Evolutionary conservation across 2,113 vertebrate genomes (phyloP), one percentile per base, ranked within the genome.

Genomic region (Menidia beryllina): DNA sequence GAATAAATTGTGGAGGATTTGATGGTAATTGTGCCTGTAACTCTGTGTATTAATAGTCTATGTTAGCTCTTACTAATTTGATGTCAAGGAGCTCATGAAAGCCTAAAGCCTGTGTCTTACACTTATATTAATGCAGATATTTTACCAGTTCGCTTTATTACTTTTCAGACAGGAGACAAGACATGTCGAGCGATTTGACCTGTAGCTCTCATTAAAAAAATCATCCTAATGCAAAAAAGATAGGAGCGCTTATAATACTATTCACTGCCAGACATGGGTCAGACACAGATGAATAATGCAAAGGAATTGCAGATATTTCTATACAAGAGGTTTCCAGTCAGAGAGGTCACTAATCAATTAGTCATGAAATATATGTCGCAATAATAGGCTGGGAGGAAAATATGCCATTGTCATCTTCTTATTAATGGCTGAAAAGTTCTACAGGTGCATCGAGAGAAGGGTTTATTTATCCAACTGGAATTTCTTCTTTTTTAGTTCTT

Each of bases 271-370:
- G 76, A 64, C 69, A 2, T 1, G 4, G 50, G 57, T 71, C 73
- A 71, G 69, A 43, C 48, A 7, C 0, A 19, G 23, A 74, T 82
- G 67, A 85, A 90, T 86, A 78, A 85, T 83, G 77, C 62, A 85
- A 26, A 66, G 21, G 30, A 69, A 41, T 47, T 51, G 48, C 61
- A 81, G 45, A 72, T 67, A 68, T 78, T 79, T 68, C 51, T 75
- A n/a, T n/a, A 48, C 47, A 2, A 13, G 3, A 15, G 49, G 19
- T 55, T 82, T 79, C 27, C 61, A 41, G 27, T 57, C 50, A 54
- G 30, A 51, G 68, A 75, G 52, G 50, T 65, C 60, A 67, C 57
- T 21, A n/a, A 43, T 51, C 20, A 13, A 62, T 71, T 60, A 60
- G 41, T 41, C 47, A 77, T 72, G 27, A 14, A 77, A 66, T 25